phyloP scores from a whole-genome alignment of 2,797 vertebrate genomes.

The Girardinus metallicus region DNA sequence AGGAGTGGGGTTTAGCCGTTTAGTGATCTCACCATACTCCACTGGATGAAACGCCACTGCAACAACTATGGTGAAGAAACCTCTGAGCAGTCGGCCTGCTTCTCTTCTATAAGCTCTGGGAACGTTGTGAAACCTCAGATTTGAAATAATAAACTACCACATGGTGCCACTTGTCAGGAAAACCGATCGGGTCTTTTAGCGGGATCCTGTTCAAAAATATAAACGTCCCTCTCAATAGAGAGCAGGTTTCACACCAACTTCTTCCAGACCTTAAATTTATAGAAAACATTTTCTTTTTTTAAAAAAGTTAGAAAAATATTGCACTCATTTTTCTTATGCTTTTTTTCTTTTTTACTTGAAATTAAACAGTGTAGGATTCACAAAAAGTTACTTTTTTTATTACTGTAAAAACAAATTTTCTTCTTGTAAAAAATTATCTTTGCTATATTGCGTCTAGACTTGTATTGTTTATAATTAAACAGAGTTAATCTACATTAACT shows the following conservation, averaged over 20 bases:
- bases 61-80: too few relatives aligned
- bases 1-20: too few relatives aligned
- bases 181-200: background rate
- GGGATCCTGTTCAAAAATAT: background rate
- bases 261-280: background rate
- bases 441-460: background rate
- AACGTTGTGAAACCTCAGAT: too few relatives aligned
- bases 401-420: background rate
- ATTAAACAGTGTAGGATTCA: background rate
- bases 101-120: too few relatives aligned
- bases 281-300: background rate
- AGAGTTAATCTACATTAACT: background rate
- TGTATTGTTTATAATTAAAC: background rate
- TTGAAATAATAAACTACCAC: background rate
- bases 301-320: background rate
- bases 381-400: background rate
- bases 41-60: too few relatives aligned
- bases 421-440: background rate
- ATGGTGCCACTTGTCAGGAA: background rate
- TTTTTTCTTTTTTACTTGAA: background rate
- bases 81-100: too few relatives aligned
- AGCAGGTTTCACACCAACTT: background rate
- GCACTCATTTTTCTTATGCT: background rate
- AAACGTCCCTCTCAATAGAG: background rate
- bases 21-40: too few relatives aligned